These are phyloP conservation scores for Brachyhypopomus gauderio DNA, from an alignment of 2,113 vertebrate species.

Conservation along the genomic window DNA sequence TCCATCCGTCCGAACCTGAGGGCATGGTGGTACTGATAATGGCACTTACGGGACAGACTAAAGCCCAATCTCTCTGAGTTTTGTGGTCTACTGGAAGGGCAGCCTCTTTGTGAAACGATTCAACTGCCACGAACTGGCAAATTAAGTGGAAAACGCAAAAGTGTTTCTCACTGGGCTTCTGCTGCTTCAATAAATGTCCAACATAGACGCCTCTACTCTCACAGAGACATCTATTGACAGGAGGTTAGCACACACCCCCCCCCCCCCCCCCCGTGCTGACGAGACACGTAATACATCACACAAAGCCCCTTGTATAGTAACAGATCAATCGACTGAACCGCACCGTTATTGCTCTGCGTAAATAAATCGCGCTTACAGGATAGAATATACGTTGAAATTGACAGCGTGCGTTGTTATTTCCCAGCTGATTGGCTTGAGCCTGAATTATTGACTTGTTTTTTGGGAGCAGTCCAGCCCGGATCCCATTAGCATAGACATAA, in stretches of 20 bases:
- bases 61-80: neutral
- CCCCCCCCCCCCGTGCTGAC: neutral
- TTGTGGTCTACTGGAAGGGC: neutral
- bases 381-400: neutral
- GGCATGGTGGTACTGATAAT: neutral
- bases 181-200: neutral
- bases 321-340: conserved; percentile 25
- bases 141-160: conserved; percentile 20
- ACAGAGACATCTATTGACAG: conserved; percentile 24
- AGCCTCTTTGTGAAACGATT: neutral
- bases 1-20: too few species aligned
- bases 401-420: neutral
- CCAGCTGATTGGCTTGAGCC: conserved; percentile 7
- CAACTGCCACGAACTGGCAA: neutral
- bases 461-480: conserved; percentile 12
- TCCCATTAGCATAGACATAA: conserved; percentile 34
- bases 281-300: conserved; percentile 14
- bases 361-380: conserved; percentile 19
- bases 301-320: conserved; percentile 25
- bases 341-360: conserved; percentile 20
- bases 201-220: neutral
- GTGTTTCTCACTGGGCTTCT: conserved; percentile 9
- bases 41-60: neutral
- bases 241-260: neutral
- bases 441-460: conserved; percentile 34